phyloP scores from a whole-genome alignment of 2,888 invertebrate genomes.

The Drosophila basisetae region DNA sequence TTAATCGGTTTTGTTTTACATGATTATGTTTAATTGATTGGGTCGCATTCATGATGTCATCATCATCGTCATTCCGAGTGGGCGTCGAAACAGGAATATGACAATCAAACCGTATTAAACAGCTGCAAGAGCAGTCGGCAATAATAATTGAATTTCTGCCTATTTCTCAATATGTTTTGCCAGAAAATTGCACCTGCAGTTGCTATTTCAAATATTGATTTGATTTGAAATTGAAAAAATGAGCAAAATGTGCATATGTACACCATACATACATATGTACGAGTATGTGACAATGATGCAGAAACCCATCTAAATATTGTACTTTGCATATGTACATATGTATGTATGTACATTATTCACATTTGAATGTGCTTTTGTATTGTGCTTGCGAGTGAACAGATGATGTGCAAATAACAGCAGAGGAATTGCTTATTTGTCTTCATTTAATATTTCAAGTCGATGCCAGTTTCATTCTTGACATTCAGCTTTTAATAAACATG shows the following conservation, averaged over 20 bases:
- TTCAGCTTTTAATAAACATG: background rate
- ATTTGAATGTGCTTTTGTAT: background rate
- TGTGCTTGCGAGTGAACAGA: background rate
- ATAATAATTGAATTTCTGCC: conserved; percentile 44
- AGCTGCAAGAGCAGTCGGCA: conserved; percentile 16
- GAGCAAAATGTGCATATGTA: conserved; percentile 3
- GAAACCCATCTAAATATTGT: background rate
- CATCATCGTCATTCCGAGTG: background rate
- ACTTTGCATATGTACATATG: background rate
- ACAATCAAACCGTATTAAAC: conserved; percentile 39
- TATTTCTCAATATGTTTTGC: conserved; percentile 37
- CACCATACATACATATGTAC: background rate
- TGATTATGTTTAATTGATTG: conserved; percentile 50
- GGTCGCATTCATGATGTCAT: conserved; percentile 5
- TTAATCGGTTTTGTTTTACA: background rate
- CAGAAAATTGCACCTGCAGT: conserved; percentile 28
- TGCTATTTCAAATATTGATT: conserved; percentile 52
- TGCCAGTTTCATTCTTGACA: background rate
- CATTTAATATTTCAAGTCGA: background rate
- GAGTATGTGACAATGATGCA: background rate
- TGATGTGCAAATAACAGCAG: background rate
- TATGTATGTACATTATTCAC: background rate
- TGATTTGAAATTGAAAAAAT: conserved; percentile 28
- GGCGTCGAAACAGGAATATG: conserved; percentile 20
- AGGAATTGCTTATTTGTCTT: background rate